Base-by-base conservation (phyloP, 2,797 vertebrate genomes). In the Liparis tanakae region DNA sequence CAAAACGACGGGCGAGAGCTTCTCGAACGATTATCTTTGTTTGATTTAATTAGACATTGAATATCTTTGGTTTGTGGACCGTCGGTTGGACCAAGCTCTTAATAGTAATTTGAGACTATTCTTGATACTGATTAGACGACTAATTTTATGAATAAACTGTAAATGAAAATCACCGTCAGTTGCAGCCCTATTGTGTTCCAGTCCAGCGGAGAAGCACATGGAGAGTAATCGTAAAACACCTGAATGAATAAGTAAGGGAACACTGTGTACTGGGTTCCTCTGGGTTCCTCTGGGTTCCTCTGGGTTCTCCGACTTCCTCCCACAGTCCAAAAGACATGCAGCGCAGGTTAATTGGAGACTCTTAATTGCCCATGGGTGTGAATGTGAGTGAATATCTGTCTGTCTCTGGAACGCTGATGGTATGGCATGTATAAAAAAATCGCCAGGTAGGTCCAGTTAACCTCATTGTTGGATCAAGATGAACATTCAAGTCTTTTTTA, bases 91-190 rank as follows among this genome's bases (percentile, higher is more conserved):
- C 14, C 0, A 33, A 61, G 15, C 2, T n/a, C 8, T 53, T 13
- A 12, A 25, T 13, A 13, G 10, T 25, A 20, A 25, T 54, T 54
- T 55, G 6, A 53, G 10, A 30, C 25, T 55, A 33, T 30, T 8
- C 7, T 55, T 7, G 25, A 13, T 22, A 54, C 13, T 30, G 6
- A 54, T 30, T 54, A 12, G 4, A 54, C 15, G 25, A 30, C 15
- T 10, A 12, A 12, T 20, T 51, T 20, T 9, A n/a, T 51, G n/a
- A 61, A 61, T 68, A 10, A 63, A 46, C 39, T 2, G 9, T 9
- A 67, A 39, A 63, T 72, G 51, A 50, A 57, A 67, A 71, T 56
- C 43, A 50, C 62, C 41, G 58, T 72, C 34, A 68, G 33, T n/a
- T n/a, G 46, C 46, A 48, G 33, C 33, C 17, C 9, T 20, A 2